Evolutionary conservation across 2,113 vertebrate genomes (phyloP).

Genomic region (Eira barbara): DNA sequence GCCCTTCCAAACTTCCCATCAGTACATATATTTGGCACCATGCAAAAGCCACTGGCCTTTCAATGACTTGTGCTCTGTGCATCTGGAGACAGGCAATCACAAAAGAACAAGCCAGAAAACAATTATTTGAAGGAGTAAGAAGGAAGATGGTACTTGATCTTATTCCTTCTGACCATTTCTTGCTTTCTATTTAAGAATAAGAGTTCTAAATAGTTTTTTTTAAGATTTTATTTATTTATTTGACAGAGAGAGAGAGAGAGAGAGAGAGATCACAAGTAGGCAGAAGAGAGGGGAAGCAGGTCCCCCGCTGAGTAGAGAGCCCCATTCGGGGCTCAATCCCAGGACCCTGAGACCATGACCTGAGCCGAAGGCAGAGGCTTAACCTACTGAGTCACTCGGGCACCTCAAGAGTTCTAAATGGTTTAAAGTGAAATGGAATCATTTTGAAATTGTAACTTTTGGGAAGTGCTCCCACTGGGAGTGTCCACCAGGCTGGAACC

Average conservation of each 20-base stretch:
- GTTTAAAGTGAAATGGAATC: background rate
- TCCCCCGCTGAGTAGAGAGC: too few species aligned
- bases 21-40: background rate
- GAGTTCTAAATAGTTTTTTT: background rate
- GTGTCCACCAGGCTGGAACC: background rate
- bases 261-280: too few species aligned
- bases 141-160: background rate
- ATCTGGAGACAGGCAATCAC: background rate
- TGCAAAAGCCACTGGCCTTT: background rate
- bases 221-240: too few species aligned
- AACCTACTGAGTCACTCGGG: too few species aligned
- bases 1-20: background rate
- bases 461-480: background rate
- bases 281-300: too few species aligned
- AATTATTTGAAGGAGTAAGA: background rate
- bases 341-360: too few species aligned
- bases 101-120: background rate
- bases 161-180: background rate
- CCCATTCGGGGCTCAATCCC: too few species aligned
- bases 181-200: constrained; percentile 25
- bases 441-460: background rate
- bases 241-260: too few species aligned
- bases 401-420: background rate
- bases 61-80: background rate
- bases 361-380: too few species aligned